Percentiles rank a stretch among this genome's conserved stretches.
Conservation (phyloP, 1,140 invertebrate genomes). For the Bombus picipes region DNA sequence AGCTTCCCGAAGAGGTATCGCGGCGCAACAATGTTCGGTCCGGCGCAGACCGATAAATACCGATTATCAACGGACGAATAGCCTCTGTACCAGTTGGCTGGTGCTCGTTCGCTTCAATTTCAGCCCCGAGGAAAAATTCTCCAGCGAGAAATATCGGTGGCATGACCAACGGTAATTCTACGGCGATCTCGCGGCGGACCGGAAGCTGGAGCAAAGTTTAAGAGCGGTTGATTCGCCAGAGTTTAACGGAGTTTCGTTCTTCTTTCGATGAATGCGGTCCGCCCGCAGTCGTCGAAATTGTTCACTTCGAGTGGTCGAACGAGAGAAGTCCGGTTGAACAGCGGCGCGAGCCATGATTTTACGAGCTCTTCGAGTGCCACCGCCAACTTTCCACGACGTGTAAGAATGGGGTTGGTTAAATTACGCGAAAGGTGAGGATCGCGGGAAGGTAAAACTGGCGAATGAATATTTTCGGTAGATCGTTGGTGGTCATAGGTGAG, state of each 20-base stretch:
- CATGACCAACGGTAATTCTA: conserved; percentile 14
- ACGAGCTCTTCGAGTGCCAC: conserved; percentile 27
- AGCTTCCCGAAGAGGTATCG: background rate
- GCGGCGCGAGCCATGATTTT: conserved; percentile 8
- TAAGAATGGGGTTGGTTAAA: background rate
- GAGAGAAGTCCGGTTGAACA: background rate
- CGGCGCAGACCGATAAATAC: conserved; percentile 46
- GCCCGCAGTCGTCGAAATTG: conserved; percentile 32
- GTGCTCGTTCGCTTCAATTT: conserved; percentile 33
- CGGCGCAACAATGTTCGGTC: background rate
- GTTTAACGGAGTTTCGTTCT: conserved; percentile 53
- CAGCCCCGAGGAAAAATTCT: conserved; percentile 31
- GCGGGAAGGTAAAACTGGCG: no score
- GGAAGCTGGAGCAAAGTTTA: conserved; percentile 22
- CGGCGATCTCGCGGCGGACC: conserved; percentile 22
- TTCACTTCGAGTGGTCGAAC: conserved; percentile 39
- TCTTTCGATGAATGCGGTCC: conserved; percentile 35
- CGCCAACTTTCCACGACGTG: background rate
- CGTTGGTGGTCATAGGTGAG: no score
- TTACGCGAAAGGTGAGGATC: background rate
- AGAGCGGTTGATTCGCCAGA: conserved; percentile 33
- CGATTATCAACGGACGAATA: conserved; percentile 38
- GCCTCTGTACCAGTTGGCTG: background rate
- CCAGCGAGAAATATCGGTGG: conserved; percentile 51
- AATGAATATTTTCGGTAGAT: no score